Evolutionary conservation across 2,888 invertebrate species (phyloP), one percentile per base, ranked within the genome.

Genomic region (Habroteleia sp.): DNA sequence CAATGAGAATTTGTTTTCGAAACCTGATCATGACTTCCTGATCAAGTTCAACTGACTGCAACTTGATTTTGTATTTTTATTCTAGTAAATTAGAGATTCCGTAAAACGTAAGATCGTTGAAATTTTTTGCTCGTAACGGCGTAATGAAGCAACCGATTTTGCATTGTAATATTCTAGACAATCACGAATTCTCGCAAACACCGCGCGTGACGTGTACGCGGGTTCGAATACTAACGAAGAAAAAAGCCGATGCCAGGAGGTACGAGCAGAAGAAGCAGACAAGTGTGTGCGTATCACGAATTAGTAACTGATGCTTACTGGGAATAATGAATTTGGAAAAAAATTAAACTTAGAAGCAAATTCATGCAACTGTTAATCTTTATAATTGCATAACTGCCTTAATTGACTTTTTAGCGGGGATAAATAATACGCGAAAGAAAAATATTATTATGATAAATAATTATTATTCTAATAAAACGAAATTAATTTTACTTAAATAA

Each of bases 221-320:
- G 20, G 17, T 8, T 3, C 11, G 72, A 54, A 65, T 72, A 58
- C 63, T 20, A 58, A 72, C 33, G 23, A 41, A 41, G 39, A 6
- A 29, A 5, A 29, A 46, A 33, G 14, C 13, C 17, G 44, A 50
- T 44, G 62, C 35, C 35, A 41, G 20, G 50, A 58, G 23, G 14
- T 58, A 35, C 29, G 31, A 48, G 56, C 56, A 63, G 56, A 42
- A 10, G 52, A 13, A 35, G 11, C 39, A 60, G n/a, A n/a, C n/a
- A n/a, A n/a, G n/a, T n/a, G n/a, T 39, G 56, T 63, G 63, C 46
- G 56, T 48, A 63, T 56, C 71, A 63, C 41, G 63, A 50, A 56
- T 58, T 29, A 33, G 63, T 63, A 56, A 48, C 54, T 11, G 54
- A 17, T 35, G 29, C 62, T 46, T 35, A 54, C 5, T 10, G 8